phyloP scores from a whole-genome alignment of 2,797 vertebrate genomes.

The Platalea minor region DNA sequence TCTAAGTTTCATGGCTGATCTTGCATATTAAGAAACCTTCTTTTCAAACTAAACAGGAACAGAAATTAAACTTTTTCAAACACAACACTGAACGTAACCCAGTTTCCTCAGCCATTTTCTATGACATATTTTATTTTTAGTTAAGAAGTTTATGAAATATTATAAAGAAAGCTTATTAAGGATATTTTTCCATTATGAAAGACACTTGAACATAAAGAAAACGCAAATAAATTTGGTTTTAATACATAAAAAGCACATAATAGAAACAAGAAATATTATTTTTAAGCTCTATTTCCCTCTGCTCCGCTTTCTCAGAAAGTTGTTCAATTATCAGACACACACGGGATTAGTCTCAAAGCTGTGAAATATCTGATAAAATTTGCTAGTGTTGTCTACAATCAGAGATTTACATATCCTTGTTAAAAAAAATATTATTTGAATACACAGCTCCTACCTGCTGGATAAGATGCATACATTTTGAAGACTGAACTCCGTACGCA shows the following conservation, averaged over 20 bases:
- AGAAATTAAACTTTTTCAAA: background rate
- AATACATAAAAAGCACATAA: background rate
- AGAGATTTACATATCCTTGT: background rate
- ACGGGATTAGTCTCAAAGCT: background rate
- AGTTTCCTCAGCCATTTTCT: background rate
- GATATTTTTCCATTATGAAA: background rate
- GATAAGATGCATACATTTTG: slow-evolving; percentile 98
- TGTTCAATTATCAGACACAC: background rate
- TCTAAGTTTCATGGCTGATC: background rate
- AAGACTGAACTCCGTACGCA: slow-evolving; percentile 95
- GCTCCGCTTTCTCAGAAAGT: background rate
- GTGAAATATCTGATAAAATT: background rate
- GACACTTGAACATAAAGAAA: background rate
- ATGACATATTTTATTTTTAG: background rate
- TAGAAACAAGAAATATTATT: background rate
- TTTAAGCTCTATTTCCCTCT: background rate
- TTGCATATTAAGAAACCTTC: background rate
- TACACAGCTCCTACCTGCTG: slow-evolving; percentile 83
- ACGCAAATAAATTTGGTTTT: background rate
- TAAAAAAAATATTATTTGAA: background rate
- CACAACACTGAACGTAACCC: background rate
- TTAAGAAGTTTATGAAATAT: background rate
- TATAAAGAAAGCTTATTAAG: background rate
- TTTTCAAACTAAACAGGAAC: background rate
- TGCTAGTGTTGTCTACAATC: background rate